phyloP scores from a whole-genome alignment of 2,797 vertebrate species.

The Limosa lapponica region DNA sequence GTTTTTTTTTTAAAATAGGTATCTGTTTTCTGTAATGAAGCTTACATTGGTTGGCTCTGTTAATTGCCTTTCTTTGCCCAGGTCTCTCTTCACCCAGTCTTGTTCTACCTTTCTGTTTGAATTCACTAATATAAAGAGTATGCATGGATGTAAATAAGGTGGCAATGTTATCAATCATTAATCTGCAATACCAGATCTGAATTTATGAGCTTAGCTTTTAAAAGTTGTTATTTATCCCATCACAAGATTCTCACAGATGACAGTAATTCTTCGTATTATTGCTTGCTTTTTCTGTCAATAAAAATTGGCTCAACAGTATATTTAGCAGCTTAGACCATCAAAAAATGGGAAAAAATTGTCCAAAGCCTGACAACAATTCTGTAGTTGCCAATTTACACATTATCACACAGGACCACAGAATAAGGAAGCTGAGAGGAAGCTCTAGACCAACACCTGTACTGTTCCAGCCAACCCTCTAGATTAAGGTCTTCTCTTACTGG shows the following conservation, averaged over 20 bases:
- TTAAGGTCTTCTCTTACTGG: not conserved
- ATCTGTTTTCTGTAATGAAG: not conserved
- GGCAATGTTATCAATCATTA: not conserved
- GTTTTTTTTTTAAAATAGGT: not conserved
- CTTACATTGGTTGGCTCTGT: not conserved
- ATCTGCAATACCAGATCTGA: not conserved
- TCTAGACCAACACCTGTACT: not conserved
- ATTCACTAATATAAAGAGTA: not conserved
- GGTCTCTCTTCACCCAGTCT: not conserved
- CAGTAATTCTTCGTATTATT: not conserved
- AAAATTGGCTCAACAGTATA: not conserved
- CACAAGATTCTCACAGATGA: not conserved
- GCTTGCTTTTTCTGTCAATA: not conserved
- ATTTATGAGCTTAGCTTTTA: not conserved
- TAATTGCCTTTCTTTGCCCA: not conserved
- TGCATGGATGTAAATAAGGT: not conserved
- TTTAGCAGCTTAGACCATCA: not conserved
- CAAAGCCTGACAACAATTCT: not conserved
- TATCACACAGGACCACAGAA: not conserved
- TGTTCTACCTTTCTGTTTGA: not conserved
- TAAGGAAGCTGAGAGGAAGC: not conserved
- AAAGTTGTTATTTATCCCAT: not conserved
- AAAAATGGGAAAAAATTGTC: not conserved
- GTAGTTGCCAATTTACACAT: not conserved
- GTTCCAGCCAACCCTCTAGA: not conserved